Conservation (phyloP, 2,113 vertebrate genomes). For the Anas platyrhynchos region DNA sequence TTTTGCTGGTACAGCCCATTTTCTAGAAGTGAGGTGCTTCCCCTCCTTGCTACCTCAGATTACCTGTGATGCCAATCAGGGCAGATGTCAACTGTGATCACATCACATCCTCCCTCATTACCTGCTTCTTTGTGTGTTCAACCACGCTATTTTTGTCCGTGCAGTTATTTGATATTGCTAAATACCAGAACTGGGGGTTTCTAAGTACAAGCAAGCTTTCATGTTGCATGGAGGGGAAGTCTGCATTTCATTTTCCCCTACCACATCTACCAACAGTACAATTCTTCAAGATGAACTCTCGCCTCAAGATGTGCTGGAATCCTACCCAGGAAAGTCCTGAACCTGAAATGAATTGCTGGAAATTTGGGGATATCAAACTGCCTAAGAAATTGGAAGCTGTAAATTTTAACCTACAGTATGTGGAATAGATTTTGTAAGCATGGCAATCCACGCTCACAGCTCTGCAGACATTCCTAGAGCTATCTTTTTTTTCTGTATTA, state of each 20-base stretch:
- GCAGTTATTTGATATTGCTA: neutral
- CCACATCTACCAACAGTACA: neutral
- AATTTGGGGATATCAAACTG: neutral
- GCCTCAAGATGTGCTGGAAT: neutral
- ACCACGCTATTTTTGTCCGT: neutral
- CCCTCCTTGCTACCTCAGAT: neutral
- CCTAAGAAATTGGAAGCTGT: neutral
- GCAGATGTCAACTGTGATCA: neutral
- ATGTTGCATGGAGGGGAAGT: neutral
- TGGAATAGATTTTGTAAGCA: neutral
- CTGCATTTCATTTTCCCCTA: neutral
- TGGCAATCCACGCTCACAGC: neutral
- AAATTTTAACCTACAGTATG: neutral
- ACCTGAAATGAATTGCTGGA: neutral
- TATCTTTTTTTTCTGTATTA: neutral
- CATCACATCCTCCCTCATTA: neutral
- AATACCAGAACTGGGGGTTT: neutral
- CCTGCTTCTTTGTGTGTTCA: neutral
- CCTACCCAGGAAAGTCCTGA: neutral
- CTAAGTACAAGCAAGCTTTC: neutral
- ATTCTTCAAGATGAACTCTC: neutral
- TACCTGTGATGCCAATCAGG: neutral
- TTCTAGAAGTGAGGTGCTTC: neutral
- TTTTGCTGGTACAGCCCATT: neutral
- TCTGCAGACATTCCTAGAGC: neutral